Conservation (phyloP, 2,797 vertebrate species). For the Varecia variegata region DNA sequence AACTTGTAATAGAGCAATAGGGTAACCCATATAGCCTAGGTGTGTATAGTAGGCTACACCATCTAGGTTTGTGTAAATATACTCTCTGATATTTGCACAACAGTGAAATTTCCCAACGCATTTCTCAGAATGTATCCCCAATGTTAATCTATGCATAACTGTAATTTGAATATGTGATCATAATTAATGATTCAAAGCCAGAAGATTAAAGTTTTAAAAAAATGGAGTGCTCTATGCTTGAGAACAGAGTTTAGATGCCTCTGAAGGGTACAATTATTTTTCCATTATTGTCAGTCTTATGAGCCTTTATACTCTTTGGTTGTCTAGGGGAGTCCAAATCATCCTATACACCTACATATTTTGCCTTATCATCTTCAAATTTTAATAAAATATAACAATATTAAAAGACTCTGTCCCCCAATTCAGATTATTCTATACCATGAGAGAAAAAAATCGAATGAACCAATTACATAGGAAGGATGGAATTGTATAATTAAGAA, state of each 20-base stretch:
- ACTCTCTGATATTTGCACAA: not conserved
- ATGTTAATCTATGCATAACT: not conserved
- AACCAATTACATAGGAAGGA: constrained; percentile 66
- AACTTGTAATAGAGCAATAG: not conserved
- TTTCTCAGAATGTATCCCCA: not conserved
- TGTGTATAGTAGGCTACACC: not conserved
- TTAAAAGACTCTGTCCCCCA: constrained; percentile 45
- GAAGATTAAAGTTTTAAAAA: not conserved
- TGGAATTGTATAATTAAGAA: constrained; percentile 75
- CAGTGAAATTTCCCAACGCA: not conserved
- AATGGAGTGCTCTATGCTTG: not conserved
- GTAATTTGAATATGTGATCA: not conserved
- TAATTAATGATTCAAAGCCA: constrained; percentile 2
- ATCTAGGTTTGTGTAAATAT: not conserved
- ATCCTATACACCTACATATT: not conserved
- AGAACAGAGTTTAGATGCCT: not conserved
- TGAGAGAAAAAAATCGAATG: constrained; percentile 57
- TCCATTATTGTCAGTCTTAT: not conserved
- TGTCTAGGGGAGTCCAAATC: constrained; percentile 1
- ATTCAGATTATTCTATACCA: constrained; percentile 53
- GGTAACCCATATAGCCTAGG: not conserved
- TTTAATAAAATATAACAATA: constrained; percentile 58
- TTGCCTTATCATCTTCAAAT: constrained; percentile 43
- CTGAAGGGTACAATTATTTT: constrained; percentile 25
- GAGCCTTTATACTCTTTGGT: not conserved